A percentile compares a stretch with the other conserved stretches of the same genome.
These are phyloP conservation scores for Thalassaphorura encarpata DNA, from an alignment of 1,140 invertebrate genomes.

Conservation along the genomic window DNA sequence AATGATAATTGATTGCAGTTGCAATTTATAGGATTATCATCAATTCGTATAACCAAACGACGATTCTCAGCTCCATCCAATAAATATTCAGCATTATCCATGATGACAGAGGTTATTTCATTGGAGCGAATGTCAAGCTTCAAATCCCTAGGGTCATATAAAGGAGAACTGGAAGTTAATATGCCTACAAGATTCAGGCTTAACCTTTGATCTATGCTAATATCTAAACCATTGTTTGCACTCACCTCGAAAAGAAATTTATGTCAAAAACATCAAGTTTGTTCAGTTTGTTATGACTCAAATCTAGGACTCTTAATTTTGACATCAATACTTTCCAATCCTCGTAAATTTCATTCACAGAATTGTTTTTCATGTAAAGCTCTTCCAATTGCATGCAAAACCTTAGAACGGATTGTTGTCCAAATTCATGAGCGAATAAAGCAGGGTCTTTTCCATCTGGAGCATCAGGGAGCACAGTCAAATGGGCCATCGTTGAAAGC, in stretches of 20 bases:
- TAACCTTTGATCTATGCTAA: too few species aligned
- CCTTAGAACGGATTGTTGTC: slow-evolving; percentile 14
- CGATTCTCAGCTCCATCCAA: slow-evolving; percentile 17
- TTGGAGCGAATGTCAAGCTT: slow-evolving; percentile 22
- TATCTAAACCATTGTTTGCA: too few species aligned
- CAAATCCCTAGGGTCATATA: slow-evolving; percentile 17
- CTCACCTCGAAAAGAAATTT: slow-evolving; percentile 21
- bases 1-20: slow-evolving; percentile 22
- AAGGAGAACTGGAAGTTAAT: neutral
- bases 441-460: neutral
- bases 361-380: slow-evolving; percentile 21
- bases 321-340: slow-evolving; percentile 17
- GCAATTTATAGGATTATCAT: slow-evolving; percentile 28
- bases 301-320: slow-evolving; percentile 11
- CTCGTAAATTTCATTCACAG: slow-evolving; percentile 14
- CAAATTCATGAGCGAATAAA: neutral
- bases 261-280: slow-evolving; percentile 14
- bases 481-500: too few species aligned
- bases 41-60: slow-evolving; percentile 10
- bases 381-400: slow-evolving; percentile 16
- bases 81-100: slow-evolving; percentile 21
- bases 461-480: too few species aligned
- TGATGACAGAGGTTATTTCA: slow-evolving; percentile 15
- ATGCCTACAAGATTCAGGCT: neutral
- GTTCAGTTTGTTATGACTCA: slow-evolving; percentile 24